Percentiles rank a stretch among this genome's conserved stretches.
phyloP scores from a whole-genome alignment of 2,113 vertebrate genomes.

The Cololabis saira region DNA sequence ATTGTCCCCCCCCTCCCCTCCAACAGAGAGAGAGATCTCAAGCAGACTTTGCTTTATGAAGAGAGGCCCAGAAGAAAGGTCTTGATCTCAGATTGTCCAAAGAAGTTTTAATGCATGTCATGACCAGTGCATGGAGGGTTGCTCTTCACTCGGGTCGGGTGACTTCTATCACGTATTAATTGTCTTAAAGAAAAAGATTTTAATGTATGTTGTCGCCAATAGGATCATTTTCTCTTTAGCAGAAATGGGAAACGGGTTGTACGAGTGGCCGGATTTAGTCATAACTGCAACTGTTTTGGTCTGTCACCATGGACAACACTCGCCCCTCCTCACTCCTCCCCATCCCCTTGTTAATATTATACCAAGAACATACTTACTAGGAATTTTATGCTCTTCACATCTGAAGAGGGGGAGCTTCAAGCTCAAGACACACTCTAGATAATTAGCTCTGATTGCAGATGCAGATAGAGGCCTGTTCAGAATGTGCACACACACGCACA shows the following conservation, averaged over 20 bases:
- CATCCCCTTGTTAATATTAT: constrained; percentile 76
- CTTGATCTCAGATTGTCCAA: constrained; percentile 42
- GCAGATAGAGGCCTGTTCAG: constrained; percentile 81
- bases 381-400: constrained; percentile 48
- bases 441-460: constrained; percentile 89
- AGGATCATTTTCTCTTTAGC: constrained; percentile 1
- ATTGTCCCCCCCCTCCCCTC: constrained; percentile 53
- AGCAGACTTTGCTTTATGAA: constrained; percentile 35
- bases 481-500: constrained; percentile 31
- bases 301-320: constrained; percentile 58
- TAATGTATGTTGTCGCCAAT: background rate
- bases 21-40: constrained; percentile 28
- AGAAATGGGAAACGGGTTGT: constrained; percentile 8
- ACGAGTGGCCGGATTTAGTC: constrained; percentile 7
- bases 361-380: constrained; percentile 48
- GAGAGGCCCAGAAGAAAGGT: constrained; percentile 34
- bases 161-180: background rate
- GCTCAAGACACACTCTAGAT: constrained; percentile 82
- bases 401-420: constrained; percentile 75
- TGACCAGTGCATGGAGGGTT: background rate
- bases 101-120: constrained; percentile 28
- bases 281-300: constrained; percentile 43
- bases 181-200: background rate
- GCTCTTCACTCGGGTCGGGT: background rate
- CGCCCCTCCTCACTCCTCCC: constrained; percentile 24